Evolutionary conservation across 1,140 invertebrate genomes (phyloP).

Genomic region (Teleogryllus occipitalis): DNA sequence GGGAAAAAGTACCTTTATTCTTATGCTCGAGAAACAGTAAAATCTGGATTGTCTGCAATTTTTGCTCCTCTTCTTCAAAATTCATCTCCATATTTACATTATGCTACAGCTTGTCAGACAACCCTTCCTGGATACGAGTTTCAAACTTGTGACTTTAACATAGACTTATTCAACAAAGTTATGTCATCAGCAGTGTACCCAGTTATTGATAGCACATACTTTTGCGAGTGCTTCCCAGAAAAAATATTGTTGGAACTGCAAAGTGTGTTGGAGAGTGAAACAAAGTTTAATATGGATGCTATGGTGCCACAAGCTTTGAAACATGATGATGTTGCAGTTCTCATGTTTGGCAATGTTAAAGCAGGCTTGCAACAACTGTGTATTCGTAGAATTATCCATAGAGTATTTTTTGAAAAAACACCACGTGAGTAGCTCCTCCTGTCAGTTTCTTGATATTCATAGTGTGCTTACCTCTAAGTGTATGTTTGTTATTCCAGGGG

Average conservation of each 20-base stretch:
- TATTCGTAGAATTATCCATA: neutral
- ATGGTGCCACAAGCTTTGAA: neutral
- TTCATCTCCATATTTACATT: slow-evolving; percentile 6
- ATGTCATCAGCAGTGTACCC: neutral
- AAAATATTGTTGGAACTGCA: neutral
- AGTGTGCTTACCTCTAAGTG: neutral
- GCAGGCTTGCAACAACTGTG: slow-evolving; percentile 12
- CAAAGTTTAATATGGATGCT: neutral
- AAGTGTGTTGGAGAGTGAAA: neutral
- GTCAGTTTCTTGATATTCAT: neutral
- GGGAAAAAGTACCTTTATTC: neutral
- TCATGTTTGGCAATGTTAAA: slow-evolving; percentile 12
- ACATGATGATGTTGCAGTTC: neutral
- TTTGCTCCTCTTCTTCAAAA: slow-evolving; percentile 10
- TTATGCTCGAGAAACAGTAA: neutral
- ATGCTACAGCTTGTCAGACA: neutral
- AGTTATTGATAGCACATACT: slow-evolving; percentile 7
- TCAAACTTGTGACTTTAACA: neutral
- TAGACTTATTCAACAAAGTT: slow-evolving; percentile 5
- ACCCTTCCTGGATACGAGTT: neutral
- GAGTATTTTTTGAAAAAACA: neutral
- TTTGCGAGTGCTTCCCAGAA: slow-evolving; percentile 7
- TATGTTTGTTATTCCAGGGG: neutral
- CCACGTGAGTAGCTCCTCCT: neutral
- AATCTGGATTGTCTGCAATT: slow-evolving; percentile 9